Evolutionary conservation across 2,113 vertebrate genomes (phyloP), one percentile per base, ranked within the genome.

Genomic region (Crocuta crocuta): DNA sequence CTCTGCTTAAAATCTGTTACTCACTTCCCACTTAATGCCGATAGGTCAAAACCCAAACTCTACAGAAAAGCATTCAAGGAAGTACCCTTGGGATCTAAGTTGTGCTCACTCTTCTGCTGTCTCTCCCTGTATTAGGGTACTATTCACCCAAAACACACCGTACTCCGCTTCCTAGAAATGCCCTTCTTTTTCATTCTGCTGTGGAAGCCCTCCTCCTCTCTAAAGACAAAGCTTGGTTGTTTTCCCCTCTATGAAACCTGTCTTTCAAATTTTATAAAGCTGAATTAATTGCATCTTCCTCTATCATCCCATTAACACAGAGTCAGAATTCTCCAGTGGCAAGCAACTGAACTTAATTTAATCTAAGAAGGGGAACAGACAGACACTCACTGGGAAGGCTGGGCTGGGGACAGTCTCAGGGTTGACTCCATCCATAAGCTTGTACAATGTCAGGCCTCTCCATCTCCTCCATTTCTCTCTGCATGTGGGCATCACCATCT

Each of bases 41-140:
- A 94, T 1, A 65, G 53, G 58, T 94, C 81, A 94, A 83, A 95
- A n/a, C 39, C 74, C 39, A 83, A 89, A 73, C 48, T 61, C 21
- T 9, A 39, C 7, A 61, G 33, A 78, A 89, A 81, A 76, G 33
- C 21, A 80, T 68, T 66, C 26, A 80, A 74, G 85, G 48, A 95
- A 84, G 92, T 82, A 23, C 35, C 66, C 35, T 48, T 12, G 39
- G 43, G 35, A 85, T 81, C 35, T 65, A 45, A 96, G 48, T 13
- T 35, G 68, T 74, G 43, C 24, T 17, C 31, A 39, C 48, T 71
- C 63, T 95, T 71, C n/a, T 31, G 1, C 43, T 53, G 10, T 53
- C 80, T 71, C 35, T 92, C 19, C 35, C 73, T 13, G 39, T 11
- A 12, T 84, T 71, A 24, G 5, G 78, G 31, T 5, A 11, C 70